phyloP scores from a whole-genome alignment of 2,888 invertebrate species.

The Emesis furor region DNA sequence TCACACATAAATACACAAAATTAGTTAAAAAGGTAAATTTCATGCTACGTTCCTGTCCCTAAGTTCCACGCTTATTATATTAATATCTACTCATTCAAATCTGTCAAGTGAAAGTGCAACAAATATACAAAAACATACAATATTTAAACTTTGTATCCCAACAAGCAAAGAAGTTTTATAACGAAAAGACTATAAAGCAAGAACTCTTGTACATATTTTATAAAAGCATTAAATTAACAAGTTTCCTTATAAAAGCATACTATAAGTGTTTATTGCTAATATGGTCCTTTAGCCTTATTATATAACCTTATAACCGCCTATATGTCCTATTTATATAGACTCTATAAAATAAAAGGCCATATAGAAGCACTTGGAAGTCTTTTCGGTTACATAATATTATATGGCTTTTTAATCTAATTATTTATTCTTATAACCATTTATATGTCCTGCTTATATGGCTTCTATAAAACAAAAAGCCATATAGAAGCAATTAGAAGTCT shows the following conservation, averaged over 20 bases:
- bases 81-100: no score
- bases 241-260: slow-evolving; percentile 4
- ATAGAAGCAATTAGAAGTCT: slow-evolving; percentile 1
- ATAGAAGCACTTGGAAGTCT: slow-evolving; percentile 4
- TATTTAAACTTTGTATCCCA: no score
- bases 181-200: no score
- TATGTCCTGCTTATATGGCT: background rate
- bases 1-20: no score
- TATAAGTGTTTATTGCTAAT: slow-evolving; percentile 6
- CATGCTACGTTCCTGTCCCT: no score
- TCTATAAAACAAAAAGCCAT: background rate
- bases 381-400: background rate
- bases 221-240: slow-evolving; percentile 4
- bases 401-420: no score
- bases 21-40: no score
- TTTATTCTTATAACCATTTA: background rate
- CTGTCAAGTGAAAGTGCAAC: no score
- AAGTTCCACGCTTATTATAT: no score
- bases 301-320: background rate
- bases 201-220: background rate
- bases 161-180: no score
- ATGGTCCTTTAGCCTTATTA: slow-evolving; percentile 7
- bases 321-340: no score
- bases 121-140: no score
- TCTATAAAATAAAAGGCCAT: background rate